Evolutionary conservation across 1,140 invertebrate genomes (phyloP).

Genomic region (Geopemphigus sp.): DNA sequence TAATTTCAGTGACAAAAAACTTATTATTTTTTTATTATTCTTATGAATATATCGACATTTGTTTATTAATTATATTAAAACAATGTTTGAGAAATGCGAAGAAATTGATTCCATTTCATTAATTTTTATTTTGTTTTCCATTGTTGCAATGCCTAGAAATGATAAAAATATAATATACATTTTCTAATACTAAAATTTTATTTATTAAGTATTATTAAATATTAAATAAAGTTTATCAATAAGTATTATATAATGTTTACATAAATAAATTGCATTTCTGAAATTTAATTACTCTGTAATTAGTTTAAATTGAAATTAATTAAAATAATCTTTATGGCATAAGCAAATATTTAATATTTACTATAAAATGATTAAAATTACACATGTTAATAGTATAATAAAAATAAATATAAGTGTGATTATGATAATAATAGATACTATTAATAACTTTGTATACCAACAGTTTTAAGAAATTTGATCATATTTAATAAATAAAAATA

Average conservation of each 20-base stretch:
- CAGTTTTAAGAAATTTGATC: not conserved
- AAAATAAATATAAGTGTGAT: conserved; percentile 9
- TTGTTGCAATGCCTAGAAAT: conserved; percentile 44
- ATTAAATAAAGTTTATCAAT: conserved; percentile 2
- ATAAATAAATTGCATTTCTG: not conserved
- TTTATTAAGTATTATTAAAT: conserved; percentile 33
- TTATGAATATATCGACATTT: not conserved
- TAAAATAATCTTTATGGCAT: conserved; percentile 24
- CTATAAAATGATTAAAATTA: conserved; percentile 1
- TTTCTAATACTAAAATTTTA: not conserved
- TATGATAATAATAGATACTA: not conserved
- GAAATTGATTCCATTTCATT: conserved; percentile 13
- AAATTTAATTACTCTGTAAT: conserved; percentile 1
- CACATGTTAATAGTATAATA: not conserved
- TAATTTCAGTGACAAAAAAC: conserved; percentile 6
- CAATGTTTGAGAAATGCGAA: conserved; percentile 4
- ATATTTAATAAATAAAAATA: conserved; percentile 1
- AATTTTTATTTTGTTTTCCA: conserved; percentile 42
- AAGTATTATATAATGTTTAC: not conserved
- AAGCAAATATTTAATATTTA: conserved; percentile 3
- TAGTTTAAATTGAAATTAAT: conserved; percentile 15
- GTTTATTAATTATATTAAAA: not conserved
- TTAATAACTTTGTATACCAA: not conserved
- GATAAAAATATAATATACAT: conserved; percentile 24
- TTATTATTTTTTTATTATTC: not conserved